Evolutionary conservation across 2,888 invertebrate species (phyloP).

Genomic region (Seira ritae): DNA sequence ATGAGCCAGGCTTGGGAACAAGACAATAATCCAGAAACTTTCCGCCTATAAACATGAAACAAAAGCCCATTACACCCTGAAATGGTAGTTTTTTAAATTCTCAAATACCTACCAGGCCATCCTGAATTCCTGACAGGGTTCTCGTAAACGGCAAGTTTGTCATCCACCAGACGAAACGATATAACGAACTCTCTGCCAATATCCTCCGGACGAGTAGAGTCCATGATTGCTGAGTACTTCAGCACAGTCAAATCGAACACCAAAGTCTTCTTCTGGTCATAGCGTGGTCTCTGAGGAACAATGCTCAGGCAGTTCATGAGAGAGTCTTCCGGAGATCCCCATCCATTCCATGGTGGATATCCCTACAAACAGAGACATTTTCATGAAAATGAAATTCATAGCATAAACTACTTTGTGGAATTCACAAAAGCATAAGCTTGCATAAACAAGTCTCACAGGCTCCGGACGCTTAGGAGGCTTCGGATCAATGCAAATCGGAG

Average conservation of each 20-base stretch:
- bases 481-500: constrained; percentile 75
- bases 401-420: too few relatives aligned
- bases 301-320: constrained; percentile 84
- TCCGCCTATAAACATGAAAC: constrained; percentile 80
- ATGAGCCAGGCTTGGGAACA: constrained; percentile 83
- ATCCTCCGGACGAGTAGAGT: constrained; percentile 88
- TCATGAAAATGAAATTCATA: background rate
- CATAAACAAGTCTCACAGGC: constrained; percentile 37
- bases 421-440: too few relatives aligned
- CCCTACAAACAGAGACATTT: constrained; percentile 75
- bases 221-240: constrained; percentile 86
- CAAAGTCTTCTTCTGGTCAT: constrained; percentile 85
- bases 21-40: constrained; percentile 83
- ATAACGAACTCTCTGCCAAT: constrained; percentile 84
- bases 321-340: constrained; percentile 87
- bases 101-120: constrained; percentile 76
- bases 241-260: constrained; percentile 84
- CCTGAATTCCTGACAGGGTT: constrained; percentile 85
- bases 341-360: constrained; percentile 83
- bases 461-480: constrained; percentile 52
- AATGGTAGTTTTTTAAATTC: too few relatives aligned
- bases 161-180: constrained; percentile 85
- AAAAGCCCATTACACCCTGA: too few relatives aligned
- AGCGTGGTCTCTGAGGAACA: constrained; percentile 84
- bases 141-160: constrained; percentile 85